Evolutionary conservation across 2,888 invertebrate species (phyloP).

Genomic region (Argyresthia goedartella): DNA sequence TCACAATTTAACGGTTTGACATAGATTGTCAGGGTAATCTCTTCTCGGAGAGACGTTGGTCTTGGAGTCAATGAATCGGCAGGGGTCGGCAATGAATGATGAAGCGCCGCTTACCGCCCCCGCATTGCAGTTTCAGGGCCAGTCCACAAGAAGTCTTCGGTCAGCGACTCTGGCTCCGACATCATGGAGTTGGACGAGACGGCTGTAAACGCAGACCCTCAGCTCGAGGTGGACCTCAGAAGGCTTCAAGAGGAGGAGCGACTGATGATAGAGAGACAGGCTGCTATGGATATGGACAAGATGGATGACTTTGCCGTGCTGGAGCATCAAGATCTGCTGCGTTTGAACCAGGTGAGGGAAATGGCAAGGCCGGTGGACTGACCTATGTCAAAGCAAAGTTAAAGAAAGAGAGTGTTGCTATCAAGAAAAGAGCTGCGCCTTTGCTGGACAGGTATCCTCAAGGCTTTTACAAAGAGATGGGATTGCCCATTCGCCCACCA

Average conservation of each 20-base stretch:
- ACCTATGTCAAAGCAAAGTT: too few relatives aligned
- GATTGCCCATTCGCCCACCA: too few relatives aligned
- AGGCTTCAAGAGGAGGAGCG: constrained; percentile 77
- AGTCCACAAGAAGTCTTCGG: constrained; percentile 90
- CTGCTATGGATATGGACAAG: constrained; percentile 73
- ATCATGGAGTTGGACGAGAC: constrained; percentile 94
- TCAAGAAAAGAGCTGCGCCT: too few relatives aligned
- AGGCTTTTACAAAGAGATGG: too few relatives aligned
- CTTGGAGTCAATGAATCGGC: too few relatives aligned
- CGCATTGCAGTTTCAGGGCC: constrained; percentile 76
- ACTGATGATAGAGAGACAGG: constrained; percentile 81
- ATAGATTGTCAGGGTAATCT: too few relatives aligned
- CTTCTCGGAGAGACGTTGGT: too few relatives aligned
- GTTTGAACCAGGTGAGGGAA: constrained; percentile 41
- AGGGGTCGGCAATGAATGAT: too few relatives aligned
- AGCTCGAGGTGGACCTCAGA: constrained; percentile 43
- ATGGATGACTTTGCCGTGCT: constrained; percentile 48
- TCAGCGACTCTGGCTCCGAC: constrained; percentile 90
- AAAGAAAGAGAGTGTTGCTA: too few relatives aligned
- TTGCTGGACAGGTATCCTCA: too few relatives aligned
- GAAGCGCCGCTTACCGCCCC: not conserved
- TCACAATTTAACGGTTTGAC: too few relatives aligned
- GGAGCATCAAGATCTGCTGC: constrained; percentile 48
- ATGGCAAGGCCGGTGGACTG: too few relatives aligned
- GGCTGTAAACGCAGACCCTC: constrained; percentile 72